A percentile compares a stretch with the other conserved stretches of the same genome.
These are phyloP conservation scores for Todiramphus chloris DNA, from an alignment of 2,113 vertebrate genomes.

Conservation along the genomic window DNA sequence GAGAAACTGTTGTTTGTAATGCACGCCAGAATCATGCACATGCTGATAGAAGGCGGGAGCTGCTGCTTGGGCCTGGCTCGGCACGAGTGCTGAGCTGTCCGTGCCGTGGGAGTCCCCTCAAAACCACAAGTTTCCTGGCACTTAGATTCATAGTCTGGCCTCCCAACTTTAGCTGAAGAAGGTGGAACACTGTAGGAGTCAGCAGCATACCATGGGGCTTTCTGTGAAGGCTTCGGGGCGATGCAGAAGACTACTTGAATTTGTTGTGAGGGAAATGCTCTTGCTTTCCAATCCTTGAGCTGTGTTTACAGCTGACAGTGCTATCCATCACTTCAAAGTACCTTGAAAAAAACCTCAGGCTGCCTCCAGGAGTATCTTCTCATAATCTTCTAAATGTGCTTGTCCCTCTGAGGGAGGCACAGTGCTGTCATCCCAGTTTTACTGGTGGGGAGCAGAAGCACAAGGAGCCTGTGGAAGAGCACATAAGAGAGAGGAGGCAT, in stretches of 20 bases:
- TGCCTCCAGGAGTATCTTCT: background rate
- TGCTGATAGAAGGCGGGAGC: background rate
- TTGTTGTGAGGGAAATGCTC: background rate
- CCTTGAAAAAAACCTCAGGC: background rate
- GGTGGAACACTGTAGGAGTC: background rate
- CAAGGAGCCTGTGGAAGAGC: background rate
- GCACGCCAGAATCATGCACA: background rate
- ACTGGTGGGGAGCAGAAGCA: background rate
- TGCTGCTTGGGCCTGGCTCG: background rate
- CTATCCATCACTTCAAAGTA: background rate
- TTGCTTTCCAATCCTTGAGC: background rate
- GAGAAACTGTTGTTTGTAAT: background rate
- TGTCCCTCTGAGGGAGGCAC: background rate
- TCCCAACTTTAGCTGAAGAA: background rate
- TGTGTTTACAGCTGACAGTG: background rate
- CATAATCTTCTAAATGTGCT: background rate
- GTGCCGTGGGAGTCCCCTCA: background rate
- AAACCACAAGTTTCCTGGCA: background rate
- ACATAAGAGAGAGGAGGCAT: background rate
- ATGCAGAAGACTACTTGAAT: background rate
- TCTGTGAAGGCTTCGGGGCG: background rate
- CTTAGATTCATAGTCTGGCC: background rate
- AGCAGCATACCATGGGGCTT: rapidly evolving
- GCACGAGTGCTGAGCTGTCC: background rate
- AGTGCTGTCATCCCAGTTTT: background rate